Base-by-base conservation (phyloP, 2,113 vertebrate genomes). In the Micromys minutus region DNA sequence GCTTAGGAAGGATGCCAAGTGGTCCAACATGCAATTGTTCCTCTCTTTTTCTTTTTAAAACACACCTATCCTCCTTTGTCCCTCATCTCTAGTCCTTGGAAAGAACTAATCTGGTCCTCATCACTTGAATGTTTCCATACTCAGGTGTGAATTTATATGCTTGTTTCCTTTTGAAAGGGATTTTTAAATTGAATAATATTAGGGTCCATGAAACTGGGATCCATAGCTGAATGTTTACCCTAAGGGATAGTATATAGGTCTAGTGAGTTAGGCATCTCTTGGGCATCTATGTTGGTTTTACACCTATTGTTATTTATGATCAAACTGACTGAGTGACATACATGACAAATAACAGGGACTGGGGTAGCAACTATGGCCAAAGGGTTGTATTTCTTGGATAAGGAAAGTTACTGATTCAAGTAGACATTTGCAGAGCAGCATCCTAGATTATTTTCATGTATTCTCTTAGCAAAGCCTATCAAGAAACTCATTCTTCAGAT, bases 261-360 rank as follows among this genome's bases (percentile, higher is more conserved):
- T 39, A 55, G 7, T 69, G 9, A 42, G n/a, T 0, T 11, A 21
- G 50, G 39, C 0, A 2, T 52, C 0, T 2, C 55, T 0, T 5
- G 9, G n/a, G 36, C 16, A 36, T 12, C 50, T 39, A 1, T 29
- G 65, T n/a, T 67, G 45, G 63, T 36, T 88, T 71, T 86, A 21
- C 10, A 29, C n/a, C 22, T 21, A 10, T 31, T 92, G 83, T 52
- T 45, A 8, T 69, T 93, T 87, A 36, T 52, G 69, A 74, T 55
- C 50, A 67, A 79, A 79, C 0, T 45, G 39, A 13, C 11, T 10
- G 42, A 65, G 4, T 74, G 34, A 10, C 21, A 61, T 47, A 3
- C 4, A 5, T 17, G 29, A 22, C 55, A 34, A 50, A 36, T 59
- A 45, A 80, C 45, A 31, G 36, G 3, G 19, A 86, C 4, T 36